These are phyloP conservation scores for Orbicella faveolata DNA, from an alignment of 64 coral and sea anemone genomes.

Conservation along the genomic window DNA sequence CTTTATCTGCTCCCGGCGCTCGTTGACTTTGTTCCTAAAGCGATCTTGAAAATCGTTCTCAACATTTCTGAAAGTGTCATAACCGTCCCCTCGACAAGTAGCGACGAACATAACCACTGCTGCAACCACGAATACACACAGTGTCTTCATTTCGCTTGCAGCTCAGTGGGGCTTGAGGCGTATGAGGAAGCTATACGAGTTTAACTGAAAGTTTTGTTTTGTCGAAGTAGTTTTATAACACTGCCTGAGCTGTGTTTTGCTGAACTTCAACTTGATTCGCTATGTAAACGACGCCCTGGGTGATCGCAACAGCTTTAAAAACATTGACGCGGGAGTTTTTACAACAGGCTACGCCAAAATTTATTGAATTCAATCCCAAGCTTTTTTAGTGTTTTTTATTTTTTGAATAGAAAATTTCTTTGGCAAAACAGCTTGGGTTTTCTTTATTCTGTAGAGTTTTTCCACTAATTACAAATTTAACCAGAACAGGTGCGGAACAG, in stretches of 20 bases:
- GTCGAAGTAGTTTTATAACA: slow-evolving; percentile 9
- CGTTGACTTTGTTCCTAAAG: slow-evolving; percentile 1
- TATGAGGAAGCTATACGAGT: not conserved
- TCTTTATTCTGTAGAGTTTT: slow-evolving; percentile 1
- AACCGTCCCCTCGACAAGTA: not conserved
- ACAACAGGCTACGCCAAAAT: not conserved
- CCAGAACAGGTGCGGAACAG: not conserved
- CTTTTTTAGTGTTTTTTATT: not conserved
- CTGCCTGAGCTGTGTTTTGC: not conserved
- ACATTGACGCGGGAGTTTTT: not conserved
- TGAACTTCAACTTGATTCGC: slow-evolving; percentile 18
- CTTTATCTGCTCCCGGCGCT: slow-evolving; percentile 4
- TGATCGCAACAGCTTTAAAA: not conserved
- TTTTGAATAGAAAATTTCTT: not conserved
- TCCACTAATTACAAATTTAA: slow-evolving; percentile 23
- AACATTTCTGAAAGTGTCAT: not conserved
- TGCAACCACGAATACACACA: not conserved
- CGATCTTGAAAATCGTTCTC: not conserved
- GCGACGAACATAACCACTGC: not conserved
- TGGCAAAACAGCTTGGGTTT: not conserved
- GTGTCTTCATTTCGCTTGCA: not conserved
- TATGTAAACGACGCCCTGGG: not conserved
- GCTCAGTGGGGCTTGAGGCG: not conserved
- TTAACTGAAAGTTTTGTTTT: not conserved
- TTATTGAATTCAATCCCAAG: not conserved